Evolutionary conservation across 2,797 vertebrate genomes (phyloP).

Genomic region (Phrynocephalus forsythii): DNA sequence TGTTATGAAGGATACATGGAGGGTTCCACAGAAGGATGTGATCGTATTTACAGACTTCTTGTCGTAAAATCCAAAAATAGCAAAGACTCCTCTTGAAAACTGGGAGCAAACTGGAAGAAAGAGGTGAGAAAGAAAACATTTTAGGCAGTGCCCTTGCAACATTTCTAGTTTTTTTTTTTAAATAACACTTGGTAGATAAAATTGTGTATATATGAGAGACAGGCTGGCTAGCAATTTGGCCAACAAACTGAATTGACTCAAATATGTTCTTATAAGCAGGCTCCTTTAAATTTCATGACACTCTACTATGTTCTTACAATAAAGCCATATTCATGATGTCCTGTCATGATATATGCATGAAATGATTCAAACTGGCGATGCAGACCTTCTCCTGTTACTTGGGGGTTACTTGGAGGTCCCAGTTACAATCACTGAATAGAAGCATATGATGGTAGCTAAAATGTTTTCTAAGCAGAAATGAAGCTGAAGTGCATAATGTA

Average conservation of each 20-base stretch:
- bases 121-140: slow-evolving; percentile 41
- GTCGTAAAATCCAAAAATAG: slow-evolving; percentile 99
- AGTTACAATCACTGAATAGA: not conserved
- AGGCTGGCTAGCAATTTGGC: not conserved
- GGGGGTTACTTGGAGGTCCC: not conserved
- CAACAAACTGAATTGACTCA: not conserved
- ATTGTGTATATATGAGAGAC: not conserved
- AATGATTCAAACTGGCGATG: not conserved
- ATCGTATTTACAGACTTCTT: slow-evolving; percentile 99
- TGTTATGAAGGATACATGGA: slow-evolving; percentile 98
- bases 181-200: not conserved
- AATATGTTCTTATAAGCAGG: not conserved
- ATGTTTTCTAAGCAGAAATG: slow-evolving; percentile 2
- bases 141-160: not conserved
- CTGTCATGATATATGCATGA: not conserved
- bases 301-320: not conserved
- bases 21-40: slow-evolving; percentile 96
- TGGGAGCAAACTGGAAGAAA: slow-evolving; percentile 92
- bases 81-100: slow-evolving; percentile 99
- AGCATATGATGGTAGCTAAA: not conserved
- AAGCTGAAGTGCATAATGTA: slow-evolving; percentile 19
- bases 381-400: not conserved
- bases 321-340: not conserved
- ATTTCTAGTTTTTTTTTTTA: not conserved
- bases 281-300: not conserved